Conservation (phyloP, 2,113 vertebrate genomes). For the Acanthochromis polyacanthus region DNA sequence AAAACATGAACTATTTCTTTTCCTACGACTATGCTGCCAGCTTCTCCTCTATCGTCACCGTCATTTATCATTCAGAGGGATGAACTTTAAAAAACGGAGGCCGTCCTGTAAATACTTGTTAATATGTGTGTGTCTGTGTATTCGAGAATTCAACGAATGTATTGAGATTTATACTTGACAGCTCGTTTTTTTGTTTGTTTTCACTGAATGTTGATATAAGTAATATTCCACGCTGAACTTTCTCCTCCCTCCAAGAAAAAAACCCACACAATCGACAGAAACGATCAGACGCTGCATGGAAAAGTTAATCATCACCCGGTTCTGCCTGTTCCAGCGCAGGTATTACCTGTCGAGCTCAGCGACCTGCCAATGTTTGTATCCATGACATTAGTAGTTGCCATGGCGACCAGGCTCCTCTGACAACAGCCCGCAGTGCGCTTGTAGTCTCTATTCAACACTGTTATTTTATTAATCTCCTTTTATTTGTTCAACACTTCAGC, state of each 20-base stretch:
- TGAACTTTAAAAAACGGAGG: slow-evolving; percentile 45
- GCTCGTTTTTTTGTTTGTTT: slow-evolving; percentile 24
- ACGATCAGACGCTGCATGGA: slow-evolving; percentile 41
- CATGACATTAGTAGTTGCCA: slow-evolving; percentile 44
- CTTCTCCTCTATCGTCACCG: background rate
- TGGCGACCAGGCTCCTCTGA: slow-evolving; percentile 41
- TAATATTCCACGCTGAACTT: slow-evolving; percentile 17
- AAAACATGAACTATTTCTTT: background rate
- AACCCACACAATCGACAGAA: slow-evolving; percentile 20
- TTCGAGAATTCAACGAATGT: slow-evolving; percentile 75
- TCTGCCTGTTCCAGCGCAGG: slow-evolving; percentile 33
- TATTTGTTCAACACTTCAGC: slow-evolving; percentile 24
- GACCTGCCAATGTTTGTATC: slow-evolving; percentile 71
- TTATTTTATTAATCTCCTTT: background rate
- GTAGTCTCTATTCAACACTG: slow-evolving; percentile 13
- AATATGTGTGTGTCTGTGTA: slow-evolving; percentile 47
- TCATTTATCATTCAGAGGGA: slow-evolving; percentile 26
- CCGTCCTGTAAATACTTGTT: slow-evolving; percentile 66
- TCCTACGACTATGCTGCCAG: slow-evolving; percentile 41
- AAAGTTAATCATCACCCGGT: slow-evolving; percentile 52
- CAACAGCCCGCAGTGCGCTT: slow-evolving; percentile 31
- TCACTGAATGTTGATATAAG: slow-evolving; percentile 40
- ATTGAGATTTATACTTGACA: slow-evolving; percentile 78
- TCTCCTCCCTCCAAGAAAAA: slow-evolving; percentile 1
- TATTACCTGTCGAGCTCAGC: slow-evolving; percentile 47